A percentile compares a stretch with the other conserved stretches of the same genome.
Conservation (phyloP, 2,113 vertebrate genomes). For the Eretmochelys imbricata region DNA sequence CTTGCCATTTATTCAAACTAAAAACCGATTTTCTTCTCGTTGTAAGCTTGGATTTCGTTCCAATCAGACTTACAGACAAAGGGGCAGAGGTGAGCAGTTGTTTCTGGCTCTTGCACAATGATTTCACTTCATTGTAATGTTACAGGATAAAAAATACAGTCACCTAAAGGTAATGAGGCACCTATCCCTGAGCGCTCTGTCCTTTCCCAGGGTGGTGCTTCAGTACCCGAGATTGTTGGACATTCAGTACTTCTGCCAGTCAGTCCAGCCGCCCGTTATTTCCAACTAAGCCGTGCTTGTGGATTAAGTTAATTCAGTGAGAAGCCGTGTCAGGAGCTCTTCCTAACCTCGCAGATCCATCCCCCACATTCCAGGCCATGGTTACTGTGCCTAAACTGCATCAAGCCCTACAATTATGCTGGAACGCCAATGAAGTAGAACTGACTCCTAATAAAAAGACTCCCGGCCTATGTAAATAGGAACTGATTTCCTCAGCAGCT, state of each 20-base stretch:
- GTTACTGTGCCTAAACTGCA: constrained; percentile 24
- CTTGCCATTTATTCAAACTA: neutral
- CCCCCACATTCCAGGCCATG: neutral
- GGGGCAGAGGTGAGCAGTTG: neutral
- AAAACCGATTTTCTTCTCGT: neutral
- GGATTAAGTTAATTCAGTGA: neutral
- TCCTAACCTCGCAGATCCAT: neutral
- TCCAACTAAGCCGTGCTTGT: neutral
- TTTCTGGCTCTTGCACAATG: accelerated
- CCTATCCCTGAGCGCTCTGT: accelerated
- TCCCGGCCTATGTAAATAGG: constrained; percentile 39
- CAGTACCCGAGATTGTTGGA: neutral
- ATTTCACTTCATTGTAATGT: neutral
- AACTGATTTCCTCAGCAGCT: constrained; percentile 23
- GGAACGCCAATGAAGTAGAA: constrained; percentile 58
- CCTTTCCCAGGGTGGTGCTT: accelerated
- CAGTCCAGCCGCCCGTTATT: neutral
- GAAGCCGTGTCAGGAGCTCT: neutral
- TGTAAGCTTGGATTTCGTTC: neutral
- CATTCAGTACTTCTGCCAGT: neutral
- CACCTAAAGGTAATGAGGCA: neutral
- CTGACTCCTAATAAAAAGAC: constrained; percentile 42
- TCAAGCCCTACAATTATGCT: constrained; percentile 37
- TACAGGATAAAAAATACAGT: neutral
- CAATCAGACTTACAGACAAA: neutral